phyloP scores from a whole-genome alignment of 2,113 vertebrate species.

The Crypturellus undulatus region DNA sequence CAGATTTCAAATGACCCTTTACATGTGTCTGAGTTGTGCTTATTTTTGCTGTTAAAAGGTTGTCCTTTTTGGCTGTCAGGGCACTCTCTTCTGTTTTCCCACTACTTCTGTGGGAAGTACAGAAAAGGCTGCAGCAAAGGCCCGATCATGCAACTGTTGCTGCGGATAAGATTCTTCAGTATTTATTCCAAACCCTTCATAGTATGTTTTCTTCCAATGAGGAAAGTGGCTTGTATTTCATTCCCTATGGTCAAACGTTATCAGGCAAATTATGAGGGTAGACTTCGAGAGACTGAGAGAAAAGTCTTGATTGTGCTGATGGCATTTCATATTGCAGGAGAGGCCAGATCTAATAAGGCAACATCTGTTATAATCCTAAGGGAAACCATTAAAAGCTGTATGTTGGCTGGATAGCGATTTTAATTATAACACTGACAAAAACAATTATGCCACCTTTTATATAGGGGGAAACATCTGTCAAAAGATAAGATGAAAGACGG shows the following conservation, averaged over 20 bases:
- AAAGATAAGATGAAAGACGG: slow-evolving; percentile 67
- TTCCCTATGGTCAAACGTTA: slow-evolving; percentile 11
- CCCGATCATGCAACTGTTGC: not conserved
- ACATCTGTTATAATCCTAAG: slow-evolving; percentile 68
- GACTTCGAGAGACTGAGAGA: slow-evolving; percentile 7
- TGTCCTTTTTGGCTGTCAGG: not conserved
- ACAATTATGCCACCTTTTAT: slow-evolving; percentile 67
- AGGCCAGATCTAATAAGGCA: slow-evolving; percentile 60
- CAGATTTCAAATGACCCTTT: not conserved
- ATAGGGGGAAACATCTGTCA: slow-evolving; percentile 69
- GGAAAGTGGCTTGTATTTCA: not conserved
- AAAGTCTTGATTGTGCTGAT: slow-evolving; percentile 52
- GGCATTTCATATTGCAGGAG: slow-evolving; percentile 50
- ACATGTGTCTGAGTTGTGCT: not conserved
- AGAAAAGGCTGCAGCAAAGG: not conserved
- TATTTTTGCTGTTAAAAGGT: not conserved
- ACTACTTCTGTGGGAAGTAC: not conserved
- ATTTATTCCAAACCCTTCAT: not conserved
- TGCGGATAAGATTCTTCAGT: not conserved
- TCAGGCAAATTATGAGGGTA: slow-evolving; percentile 14
- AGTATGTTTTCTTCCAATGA: not conserved
- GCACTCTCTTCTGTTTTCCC: not conserved
- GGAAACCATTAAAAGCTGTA: slow-evolving; percentile 67
- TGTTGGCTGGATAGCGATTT: slow-evolving; percentile 64
- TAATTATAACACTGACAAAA: slow-evolving; percentile 74